A percentile compares a stretch with the other conserved stretches of the same genome.
Evolutionary conservation across 2,888 invertebrate species (phyloP).

Genomic region (Theretra japonica): DNA sequence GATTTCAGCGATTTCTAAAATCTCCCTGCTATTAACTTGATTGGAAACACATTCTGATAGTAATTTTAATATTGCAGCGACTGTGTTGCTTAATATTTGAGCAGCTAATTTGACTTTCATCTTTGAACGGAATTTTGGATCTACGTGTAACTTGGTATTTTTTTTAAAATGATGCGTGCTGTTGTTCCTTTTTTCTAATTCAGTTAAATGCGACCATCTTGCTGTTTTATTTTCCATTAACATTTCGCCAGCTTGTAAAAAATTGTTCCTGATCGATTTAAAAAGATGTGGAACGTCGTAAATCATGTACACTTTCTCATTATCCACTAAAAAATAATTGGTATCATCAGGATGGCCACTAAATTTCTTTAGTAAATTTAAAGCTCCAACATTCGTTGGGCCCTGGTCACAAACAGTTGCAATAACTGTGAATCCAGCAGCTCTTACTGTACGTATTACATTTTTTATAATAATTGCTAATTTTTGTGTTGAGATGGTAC

Average conservation of each 20-base stretch:
- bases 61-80: not conserved
- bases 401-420: too few species aligned
- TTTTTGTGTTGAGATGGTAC: too few species aligned
- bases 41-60: not conserved
- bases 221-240: not conserved
- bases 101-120: conserved; percentile 28
- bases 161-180: conserved; percentile 5
- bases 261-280: conserved; percentile 19
- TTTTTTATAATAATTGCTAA: too few species aligned
- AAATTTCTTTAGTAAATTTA: conserved; percentile 8
- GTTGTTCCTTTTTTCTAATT: conserved; percentile 20
- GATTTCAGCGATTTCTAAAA: too few species aligned
- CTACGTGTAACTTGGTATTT: too few species aligned
- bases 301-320: not conserved
- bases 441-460: too few species aligned
- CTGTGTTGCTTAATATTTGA: not conserved
- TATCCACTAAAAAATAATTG: conserved; percentile 4
- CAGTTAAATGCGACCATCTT: conserved; percentile 13
- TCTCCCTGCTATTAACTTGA: not conserved
- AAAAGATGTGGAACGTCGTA: conserved; percentile 23
- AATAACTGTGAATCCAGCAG: too few species aligned
- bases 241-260: conserved; percentile 22
- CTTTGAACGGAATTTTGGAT: too few species aligned
- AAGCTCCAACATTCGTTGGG: conserved; percentile 12
- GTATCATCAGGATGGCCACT: not conserved